Evolutionary conservation across 2,888 invertebrate species (phyloP), one percentile per base, ranked within the genome.

Genomic region (Synanthedon andrenaeformis): DNA sequence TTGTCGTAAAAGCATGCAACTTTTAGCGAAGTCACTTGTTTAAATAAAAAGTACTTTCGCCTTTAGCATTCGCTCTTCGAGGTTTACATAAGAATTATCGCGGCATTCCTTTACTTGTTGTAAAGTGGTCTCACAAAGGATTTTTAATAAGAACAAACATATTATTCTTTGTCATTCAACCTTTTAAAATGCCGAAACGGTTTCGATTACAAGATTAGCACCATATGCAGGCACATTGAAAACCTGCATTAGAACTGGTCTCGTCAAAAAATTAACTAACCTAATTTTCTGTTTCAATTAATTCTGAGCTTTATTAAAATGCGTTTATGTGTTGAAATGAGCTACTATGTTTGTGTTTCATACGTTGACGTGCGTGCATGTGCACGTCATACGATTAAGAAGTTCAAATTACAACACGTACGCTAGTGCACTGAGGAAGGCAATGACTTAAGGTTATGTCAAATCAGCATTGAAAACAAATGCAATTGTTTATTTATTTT

Each of bases 31-130:
- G 74, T 69, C 70, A 69, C 67, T 70, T 76, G 74, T 76, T 65
- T 72, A 72, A 75, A 78, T 70, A 76, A 72, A 72, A 66, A 67
- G 62, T 67, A 74, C 82, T 86, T 85, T 86, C 85, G 68, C 78
- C 71, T 74, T 71, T 73, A 61, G 58, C 55, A 59, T 51, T n/a
- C 35, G 61, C 63, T 57, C 63, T 62, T 65, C 67, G 69, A 58
- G 64, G 66, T 69, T 72, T 72, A 63, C 62, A 60, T 61, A 66
- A 60, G 66, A 71, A 69, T 72, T 72, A 71, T 45, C 45, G 45
- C 45, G 45, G 45, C 45, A 45, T 45, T 45, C n/a, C 4, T 45
- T 45, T 45, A 66, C 66, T 62, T 65, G 57, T 56, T 56, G 58
- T 58, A 57, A 58, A 57, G 59, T 55, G 62, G 45, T 54, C 57